A percentile compares a stretch with the other conserved stretches of the same genome.
Evolutionary conservation across 2,888 invertebrate genomes (phyloP).

Genomic region (Drosophila borealis): DNA sequence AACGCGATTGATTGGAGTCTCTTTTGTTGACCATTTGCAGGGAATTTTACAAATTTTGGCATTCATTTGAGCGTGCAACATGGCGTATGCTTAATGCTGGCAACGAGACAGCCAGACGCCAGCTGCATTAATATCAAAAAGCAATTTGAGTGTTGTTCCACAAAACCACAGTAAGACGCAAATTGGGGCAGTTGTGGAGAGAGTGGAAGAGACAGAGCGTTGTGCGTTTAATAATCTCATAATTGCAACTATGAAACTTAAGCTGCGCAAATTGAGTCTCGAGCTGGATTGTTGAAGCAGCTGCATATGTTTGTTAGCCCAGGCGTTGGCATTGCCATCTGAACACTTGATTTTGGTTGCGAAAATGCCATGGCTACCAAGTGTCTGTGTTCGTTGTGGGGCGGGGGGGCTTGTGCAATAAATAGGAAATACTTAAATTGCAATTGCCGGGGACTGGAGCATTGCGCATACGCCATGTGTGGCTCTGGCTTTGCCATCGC

Average conservation of each 20-base stretch:
- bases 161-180: slow-evolving; percentile 16
- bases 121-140: slow-evolving; percentile 41
- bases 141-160: slow-evolving; percentile 35
- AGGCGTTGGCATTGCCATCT: background rate
- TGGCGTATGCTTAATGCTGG: slow-evolving; percentile 38
- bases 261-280: slow-evolving; percentile 67
- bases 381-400: background rate
- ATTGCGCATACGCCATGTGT: slow-evolving; percentile 72
- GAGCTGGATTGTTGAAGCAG: slow-evolving; percentile 42
- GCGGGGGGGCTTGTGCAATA: slow-evolving; percentile 50
- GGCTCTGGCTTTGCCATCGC: slow-evolving; percentile 17
- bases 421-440: slow-evolving; percentile 78
- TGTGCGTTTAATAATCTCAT: slow-evolving; percentile 71
- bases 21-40: slow-evolving; percentile 31
- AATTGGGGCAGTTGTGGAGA: background rate
- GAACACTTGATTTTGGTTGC: slow-evolving; percentile 16
- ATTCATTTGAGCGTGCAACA: slow-evolving; percentile 12
- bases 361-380: slow-evolving; percentile 1
- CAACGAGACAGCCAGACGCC: background rate
- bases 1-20: slow-evolving; percentile 22
- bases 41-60: slow-evolving; percentile 19
- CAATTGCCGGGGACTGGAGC: slow-evolving; percentile 50
- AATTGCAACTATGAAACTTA: slow-evolving; percentile 66
- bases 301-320: slow-evolving; percentile 48
- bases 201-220: background rate